A percentile compares a stretch with the other conserved stretches of the same genome.
phyloP scores from a whole-genome alignment of 2,113 vertebrate genomes.

The Theropithecus gelada region DNA sequence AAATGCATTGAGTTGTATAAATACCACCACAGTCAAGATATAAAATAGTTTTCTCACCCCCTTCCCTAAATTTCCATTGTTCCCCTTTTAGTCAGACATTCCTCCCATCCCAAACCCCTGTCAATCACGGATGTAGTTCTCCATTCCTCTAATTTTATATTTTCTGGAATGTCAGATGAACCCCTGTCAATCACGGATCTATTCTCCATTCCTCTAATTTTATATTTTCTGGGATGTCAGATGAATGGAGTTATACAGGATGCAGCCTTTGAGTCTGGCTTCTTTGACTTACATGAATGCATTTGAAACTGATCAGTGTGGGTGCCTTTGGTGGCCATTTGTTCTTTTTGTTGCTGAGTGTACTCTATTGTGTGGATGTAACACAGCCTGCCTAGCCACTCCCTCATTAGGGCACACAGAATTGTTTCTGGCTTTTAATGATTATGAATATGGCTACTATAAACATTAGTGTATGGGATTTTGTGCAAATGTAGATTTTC shows the following conservation, averaged over 20 bases:
- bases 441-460: neutral
- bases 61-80: neutral
- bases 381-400: rapidly evolving
- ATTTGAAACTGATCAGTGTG: neutral
- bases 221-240: neutral
- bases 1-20: neutral
- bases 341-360: neutral
- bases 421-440: neutral
- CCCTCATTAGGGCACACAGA: neutral
- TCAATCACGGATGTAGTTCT: neutral
- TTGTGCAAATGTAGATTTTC: neutral
- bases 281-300: neutral
- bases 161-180: neutral
- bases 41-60: neutral
- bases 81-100: neutral
- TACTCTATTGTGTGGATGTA: neutral
- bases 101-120: no score
- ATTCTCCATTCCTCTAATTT: neutral
- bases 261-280: neutral
- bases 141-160: neutral
- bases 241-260: neutral
- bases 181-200: neutral
- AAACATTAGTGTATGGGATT: neutral
- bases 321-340: neutral
- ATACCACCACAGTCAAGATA: neutral